A percentile compares a stretch with the other conserved stretches of the same genome.
phyloP scores from a whole-genome alignment of 92 coral and sea anemone species.

The Pocillopora meandrina region DNA sequence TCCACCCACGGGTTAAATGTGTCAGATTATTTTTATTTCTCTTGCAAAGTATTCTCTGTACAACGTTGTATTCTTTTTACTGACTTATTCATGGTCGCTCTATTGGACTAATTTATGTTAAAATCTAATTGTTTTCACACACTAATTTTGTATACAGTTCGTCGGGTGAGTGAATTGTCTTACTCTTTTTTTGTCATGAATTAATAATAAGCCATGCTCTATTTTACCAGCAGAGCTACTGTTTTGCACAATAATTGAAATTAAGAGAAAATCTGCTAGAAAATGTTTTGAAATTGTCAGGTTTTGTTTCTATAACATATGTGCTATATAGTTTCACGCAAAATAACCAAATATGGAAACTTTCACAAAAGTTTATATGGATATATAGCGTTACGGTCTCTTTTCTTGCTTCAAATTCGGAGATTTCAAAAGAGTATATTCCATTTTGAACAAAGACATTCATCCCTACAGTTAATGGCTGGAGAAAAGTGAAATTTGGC shows the following conservation, averaged over 20 bases:
- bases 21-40: not conserved
- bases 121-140: constrained; percentile 39
- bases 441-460: constrained; percentile 21
- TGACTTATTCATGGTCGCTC: constrained; percentile 10
- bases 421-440: not conserved
- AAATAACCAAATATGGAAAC: constrained; percentile 20
- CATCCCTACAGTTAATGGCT: not conserved
- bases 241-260: constrained; percentile 14
- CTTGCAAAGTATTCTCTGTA: constrained; percentile 12
- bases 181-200: constrained; percentile 12
- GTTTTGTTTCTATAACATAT: not conserved
- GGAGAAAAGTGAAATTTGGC: constrained; percentile 15
- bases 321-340: constrained; percentile 27
- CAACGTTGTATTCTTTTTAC: not conserved
- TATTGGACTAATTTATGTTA: constrained; percentile 10
- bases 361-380: not conserved
- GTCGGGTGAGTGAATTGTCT: constrained; percentile 28
- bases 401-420: not conserved
- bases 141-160: constrained; percentile 16
- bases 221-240: constrained; percentile 23
- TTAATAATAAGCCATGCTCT: constrained; percentile 27
- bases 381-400: not conserved
- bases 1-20: constrained; percentile 4
- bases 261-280: not conserved
- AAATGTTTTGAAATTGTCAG: not conserved